These are phyloP conservation scores for Papilio aristodemus DNA, from an alignment of 1,140 invertebrate genomes.

Conservation along the genomic window DNA sequence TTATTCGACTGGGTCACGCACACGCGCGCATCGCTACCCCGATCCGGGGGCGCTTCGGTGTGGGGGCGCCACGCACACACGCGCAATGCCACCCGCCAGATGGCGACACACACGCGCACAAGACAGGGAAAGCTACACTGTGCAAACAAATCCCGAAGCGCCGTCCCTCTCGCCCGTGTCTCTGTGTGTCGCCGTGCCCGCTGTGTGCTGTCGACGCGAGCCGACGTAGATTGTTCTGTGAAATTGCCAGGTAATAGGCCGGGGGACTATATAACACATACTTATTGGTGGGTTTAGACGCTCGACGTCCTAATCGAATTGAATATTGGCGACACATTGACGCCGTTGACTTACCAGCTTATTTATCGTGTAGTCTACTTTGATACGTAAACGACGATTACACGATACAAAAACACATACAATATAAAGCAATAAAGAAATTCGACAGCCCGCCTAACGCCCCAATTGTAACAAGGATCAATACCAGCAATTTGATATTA, in stretches of 20 bases:
- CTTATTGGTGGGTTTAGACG: slow-evolving; percentile 74
- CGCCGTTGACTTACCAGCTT: slow-evolving; percentile 51
- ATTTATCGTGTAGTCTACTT: slow-evolving; percentile 30
- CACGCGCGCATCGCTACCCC: slow-evolving; percentile 62
- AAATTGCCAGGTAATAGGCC: slow-evolving; percentile 80
- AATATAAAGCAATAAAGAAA: not conserved
- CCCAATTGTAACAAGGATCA: not conserved
- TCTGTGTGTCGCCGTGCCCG: slow-evolving; percentile 36
- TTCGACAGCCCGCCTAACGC: not conserved
- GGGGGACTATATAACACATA: slow-evolving; percentile 78
- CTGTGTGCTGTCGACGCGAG: slow-evolving; percentile 72
- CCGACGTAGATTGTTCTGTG: slow-evolving; percentile 77
- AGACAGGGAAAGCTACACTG: slow-evolving; percentile 78
- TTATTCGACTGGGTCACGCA: slow-evolving; percentile 79
- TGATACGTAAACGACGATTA: slow-evolving; percentile 5
- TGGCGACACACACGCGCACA: slow-evolving; percentile 67
- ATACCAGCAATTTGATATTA: not conserved
- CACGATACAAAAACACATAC: slow-evolving; percentile 18
- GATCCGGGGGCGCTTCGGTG: slow-evolving; percentile 61
- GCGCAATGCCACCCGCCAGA: slow-evolving; percentile 66
- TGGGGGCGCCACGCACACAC: slow-evolving; percentile 66
- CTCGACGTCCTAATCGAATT: slow-evolving; percentile 73
- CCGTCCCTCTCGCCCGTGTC: slow-evolving; percentile 63
- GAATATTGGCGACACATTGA: slow-evolving; percentile 67
- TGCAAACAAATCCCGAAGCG: slow-evolving; percentile 76